These are phyloP conservation scores for Lycocorax pyrrhopterus DNA, from an alignment of 2,113 vertebrate genomes.

Conservation along the genomic window DNA sequence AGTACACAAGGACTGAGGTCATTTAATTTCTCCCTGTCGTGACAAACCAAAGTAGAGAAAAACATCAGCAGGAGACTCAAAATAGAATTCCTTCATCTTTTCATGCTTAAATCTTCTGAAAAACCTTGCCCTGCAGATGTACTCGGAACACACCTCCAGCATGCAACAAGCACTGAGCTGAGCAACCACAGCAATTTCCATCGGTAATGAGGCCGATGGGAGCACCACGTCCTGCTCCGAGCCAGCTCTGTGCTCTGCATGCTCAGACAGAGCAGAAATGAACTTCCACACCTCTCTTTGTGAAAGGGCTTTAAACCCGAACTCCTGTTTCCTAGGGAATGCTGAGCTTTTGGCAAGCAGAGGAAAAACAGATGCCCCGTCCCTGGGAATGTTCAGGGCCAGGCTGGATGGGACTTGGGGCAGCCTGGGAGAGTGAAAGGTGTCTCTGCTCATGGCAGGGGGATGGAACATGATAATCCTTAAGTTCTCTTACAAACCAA, in stretches of 20 bases:
- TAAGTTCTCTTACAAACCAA: background rate
- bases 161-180: background rate
- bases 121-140: background rate
- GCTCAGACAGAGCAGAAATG: background rate
- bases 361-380: background rate
- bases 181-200: background rate
- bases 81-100: background rate
- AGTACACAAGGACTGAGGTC: background rate
- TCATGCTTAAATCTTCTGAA: background rate
- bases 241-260: background rate
- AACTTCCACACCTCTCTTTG: background rate
- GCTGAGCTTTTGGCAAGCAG: background rate
- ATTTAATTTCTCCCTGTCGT: background rate
- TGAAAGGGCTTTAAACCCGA: accelerated
- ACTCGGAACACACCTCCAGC: background rate
- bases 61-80: background rate
- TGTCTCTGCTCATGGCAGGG: background rate
- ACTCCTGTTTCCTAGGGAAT: background rate
- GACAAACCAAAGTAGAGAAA: background rate
- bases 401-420: background rate
- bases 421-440: background rate
- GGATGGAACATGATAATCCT: background rate
- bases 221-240: background rate
- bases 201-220: background rate
- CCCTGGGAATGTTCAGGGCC: background rate